Conservation (phyloP, 2,797 vertebrate genomes). For the Mus minutoides region DNA sequence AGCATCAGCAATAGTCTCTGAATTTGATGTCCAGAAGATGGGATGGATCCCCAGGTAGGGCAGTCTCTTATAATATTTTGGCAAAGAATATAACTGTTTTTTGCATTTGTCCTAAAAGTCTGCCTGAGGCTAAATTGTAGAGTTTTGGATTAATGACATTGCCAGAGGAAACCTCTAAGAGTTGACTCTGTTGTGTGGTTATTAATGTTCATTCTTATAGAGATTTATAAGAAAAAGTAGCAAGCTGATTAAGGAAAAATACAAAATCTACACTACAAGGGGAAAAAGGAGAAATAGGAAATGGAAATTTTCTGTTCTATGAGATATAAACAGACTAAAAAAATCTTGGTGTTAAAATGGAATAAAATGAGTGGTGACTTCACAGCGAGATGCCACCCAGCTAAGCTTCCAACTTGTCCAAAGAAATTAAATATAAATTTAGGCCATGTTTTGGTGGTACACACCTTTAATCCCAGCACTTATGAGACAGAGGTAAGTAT, state of each 20-base stretch:
- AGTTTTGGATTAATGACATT: background rate
- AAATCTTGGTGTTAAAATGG: background rate
- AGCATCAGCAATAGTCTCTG: too few relatives aligned
- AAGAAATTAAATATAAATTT: background rate
- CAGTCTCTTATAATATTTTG: background rate
- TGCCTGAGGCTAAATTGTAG: background rate
- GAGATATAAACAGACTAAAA: background rate
- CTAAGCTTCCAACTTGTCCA: background rate
- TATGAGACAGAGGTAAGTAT: background rate
- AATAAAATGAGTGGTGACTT: background rate
- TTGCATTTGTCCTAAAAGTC: background rate
- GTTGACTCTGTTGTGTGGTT: background rate
- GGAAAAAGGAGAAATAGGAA: background rate
- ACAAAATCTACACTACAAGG: background rate
- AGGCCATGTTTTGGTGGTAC: background rate
- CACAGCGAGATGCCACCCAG: background rate
- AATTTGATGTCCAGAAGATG: too few relatives aligned
- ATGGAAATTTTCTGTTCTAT: background rate
- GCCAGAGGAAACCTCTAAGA: background rate
- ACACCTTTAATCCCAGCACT: background rate
- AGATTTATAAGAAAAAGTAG: background rate
- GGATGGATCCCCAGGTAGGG: too few relatives aligned
- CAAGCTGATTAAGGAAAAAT: background rate
- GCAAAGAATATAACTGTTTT: background rate
- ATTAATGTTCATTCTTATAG: background rate